phyloP scores from a whole-genome alignment of 2,797 vertebrate genomes.

The Dallia pectoralis region DNA sequence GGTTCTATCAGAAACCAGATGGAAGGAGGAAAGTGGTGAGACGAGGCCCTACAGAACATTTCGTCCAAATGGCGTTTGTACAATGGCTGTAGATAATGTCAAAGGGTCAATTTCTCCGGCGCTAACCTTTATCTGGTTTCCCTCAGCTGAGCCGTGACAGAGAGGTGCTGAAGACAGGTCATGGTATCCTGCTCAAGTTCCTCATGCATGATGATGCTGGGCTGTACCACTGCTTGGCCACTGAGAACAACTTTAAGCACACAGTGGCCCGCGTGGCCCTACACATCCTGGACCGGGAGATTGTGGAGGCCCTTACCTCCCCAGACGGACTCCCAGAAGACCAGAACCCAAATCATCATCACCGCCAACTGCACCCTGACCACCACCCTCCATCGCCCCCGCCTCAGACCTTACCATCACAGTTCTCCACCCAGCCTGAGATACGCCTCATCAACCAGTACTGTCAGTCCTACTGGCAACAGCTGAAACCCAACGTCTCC shows the following conservation, averaged over 20 bases:
- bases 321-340: conserved; percentile 36
- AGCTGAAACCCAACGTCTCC: conserved; percentile 36
- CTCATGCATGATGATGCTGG: conserved; percentile 53
- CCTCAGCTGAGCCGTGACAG: conserved; percentile 58
- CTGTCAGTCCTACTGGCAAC: conserved; percentile 61
- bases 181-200: conserved; percentile 61
- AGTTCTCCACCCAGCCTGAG: conserved; percentile 52
- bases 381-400: conserved; percentile 40
- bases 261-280: conserved; percentile 55
- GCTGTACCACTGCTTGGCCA: conserved; percentile 60
- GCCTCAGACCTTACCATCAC: conserved; percentile 14
- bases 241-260: conserved; percentile 66
- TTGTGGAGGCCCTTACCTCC: conserved; percentile 60
- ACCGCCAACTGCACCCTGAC: conserved; percentile 29
- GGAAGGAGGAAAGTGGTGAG: conserved; percentile 65
- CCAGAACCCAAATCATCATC: conserved; percentile 22
- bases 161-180: conserved; percentile 59
- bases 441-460: conserved; percentile 64
- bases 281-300: conserved; percentile 63
- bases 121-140: neutral
- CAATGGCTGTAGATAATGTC: neutral
- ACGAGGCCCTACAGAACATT: neutral
- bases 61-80: neutral
- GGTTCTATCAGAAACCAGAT: conserved; percentile 65
- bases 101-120: neutral